Evolutionary conservation across 2,797 vertebrate species (phyloP).

Genomic region (Cottoperca gobio): DNA sequence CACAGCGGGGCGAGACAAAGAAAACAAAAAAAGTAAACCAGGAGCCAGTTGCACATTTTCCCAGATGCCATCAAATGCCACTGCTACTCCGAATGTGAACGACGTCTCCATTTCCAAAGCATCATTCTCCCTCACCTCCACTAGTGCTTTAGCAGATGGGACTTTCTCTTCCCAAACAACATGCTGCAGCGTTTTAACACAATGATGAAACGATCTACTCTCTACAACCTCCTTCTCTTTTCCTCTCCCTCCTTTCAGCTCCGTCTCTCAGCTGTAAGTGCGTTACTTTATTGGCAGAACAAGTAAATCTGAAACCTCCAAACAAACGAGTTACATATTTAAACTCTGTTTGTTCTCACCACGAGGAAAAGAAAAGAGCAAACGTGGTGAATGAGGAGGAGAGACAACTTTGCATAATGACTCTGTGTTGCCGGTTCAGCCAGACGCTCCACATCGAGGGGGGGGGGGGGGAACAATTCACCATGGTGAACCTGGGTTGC

Average conservation of each 20-base stretch:
- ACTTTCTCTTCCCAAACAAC: constrained; percentile 52
- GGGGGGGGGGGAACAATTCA: constrained; percentile 72
- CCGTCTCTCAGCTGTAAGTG: background rate
- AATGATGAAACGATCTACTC: constrained; percentile 6
- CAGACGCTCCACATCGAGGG: constrained; percentile 81
- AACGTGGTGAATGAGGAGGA: constrained; percentile 73
- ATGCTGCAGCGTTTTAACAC: background rate
- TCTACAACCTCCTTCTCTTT: background rate
- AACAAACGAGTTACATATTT: constrained; percentile 43
- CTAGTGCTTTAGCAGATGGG: constrained; percentile 69
- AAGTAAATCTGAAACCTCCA: constrained; percentile 28
- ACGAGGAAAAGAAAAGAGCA: constrained; percentile 83
- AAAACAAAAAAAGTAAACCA: constrained; percentile 9
- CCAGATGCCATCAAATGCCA: constrained; percentile 21
- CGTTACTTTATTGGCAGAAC: background rate
- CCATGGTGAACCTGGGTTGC: constrained; percentile 81
- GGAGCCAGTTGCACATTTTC: constrained; percentile 31
- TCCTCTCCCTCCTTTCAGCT: background rate
- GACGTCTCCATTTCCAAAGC: constrained; percentile 77
- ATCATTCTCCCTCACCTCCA: constrained; percentile 47
- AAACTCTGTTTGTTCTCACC: constrained; percentile 45
- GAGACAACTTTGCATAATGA: constrained; percentile 81
- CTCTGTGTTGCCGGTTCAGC: constrained; percentile 73
- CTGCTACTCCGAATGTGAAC: constrained; percentile 81
- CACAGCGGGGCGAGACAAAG: background rate